Evolutionary conservation across 2,888 invertebrate genomes (phyloP).

Genomic region (Pammene fasciana): DNA sequence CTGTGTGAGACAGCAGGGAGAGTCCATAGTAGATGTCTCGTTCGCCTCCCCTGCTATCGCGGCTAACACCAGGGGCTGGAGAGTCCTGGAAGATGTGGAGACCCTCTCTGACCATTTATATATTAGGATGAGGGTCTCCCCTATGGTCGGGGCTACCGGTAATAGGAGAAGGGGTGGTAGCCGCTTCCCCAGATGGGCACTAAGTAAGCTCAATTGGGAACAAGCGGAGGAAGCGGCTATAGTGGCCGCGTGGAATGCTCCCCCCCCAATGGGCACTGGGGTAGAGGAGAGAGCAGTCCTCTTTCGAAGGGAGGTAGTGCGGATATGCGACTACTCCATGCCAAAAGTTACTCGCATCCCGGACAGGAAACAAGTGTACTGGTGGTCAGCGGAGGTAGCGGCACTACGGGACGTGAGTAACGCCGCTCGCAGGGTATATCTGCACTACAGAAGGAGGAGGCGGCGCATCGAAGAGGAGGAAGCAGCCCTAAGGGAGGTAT

Average conservation of each 20-base stretch:
- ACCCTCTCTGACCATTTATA: too few species aligned
- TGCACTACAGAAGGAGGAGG: too few species aligned
- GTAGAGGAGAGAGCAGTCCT: conserved; percentile 31
- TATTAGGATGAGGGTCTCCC: not conserved
- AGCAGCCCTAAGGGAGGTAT: too few species aligned
- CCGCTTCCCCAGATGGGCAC: not conserved
- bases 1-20: not conserved
- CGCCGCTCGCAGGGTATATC: not conserved
- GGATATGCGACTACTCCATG: too few species aligned
- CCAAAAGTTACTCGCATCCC: too few species aligned
- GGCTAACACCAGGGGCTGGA: not conserved
- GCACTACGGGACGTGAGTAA: not conserved
- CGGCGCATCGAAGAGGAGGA: too few species aligned
- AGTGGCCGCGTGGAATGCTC: conserved; percentile 46
- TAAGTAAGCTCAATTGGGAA: not conserved
- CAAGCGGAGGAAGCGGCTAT: not conserved
- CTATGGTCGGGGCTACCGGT: not conserved
- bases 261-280: conserved; percentile 43
- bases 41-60: not conserved
- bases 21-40: not conserved
- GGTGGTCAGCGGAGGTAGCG: not conserved
- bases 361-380: not conserved
- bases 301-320: too few species aligned
- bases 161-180: not conserved
- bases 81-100: too few species aligned